Evolutionary conservation across 2,797 vertebrate species (phyloP).

Genomic region (Enteromius radiatus): DNA sequence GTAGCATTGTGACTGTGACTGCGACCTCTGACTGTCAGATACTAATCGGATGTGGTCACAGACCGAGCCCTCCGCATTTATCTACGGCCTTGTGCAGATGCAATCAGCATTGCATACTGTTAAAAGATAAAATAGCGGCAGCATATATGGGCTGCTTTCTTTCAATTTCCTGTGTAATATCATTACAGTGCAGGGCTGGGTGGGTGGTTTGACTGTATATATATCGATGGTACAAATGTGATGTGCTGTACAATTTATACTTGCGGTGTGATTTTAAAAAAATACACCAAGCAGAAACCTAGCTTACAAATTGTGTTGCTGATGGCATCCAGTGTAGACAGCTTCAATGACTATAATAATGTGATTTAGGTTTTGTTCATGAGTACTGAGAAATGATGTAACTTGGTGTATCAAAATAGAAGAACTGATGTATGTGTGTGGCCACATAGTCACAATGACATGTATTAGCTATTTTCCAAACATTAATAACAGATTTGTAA

Average conservation of each 20-base stretch:
- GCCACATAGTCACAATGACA: background rate
- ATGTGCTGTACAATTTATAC: background rate
- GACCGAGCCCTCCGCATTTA: background rate
- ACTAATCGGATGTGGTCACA: background rate
- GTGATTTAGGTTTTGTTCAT: background rate
- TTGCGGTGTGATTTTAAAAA: background rate
- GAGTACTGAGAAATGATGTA: background rate
- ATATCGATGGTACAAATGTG: background rate
- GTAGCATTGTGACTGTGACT: conserved; percentile 7
- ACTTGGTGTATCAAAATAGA: background rate
- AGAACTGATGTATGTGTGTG: background rate
- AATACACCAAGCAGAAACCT: background rate
- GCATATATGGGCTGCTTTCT: conserved; percentile 14
- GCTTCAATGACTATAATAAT: background rate
- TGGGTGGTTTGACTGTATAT: background rate
- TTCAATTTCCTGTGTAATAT: conserved; percentile 18
- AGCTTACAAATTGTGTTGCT: background rate
- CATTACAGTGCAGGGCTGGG: background rate
- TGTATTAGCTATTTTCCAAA: background rate
- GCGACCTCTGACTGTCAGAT: conserved; percentile 21
- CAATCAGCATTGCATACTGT: background rate
- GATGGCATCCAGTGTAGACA: background rate
- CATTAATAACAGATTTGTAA: background rate
- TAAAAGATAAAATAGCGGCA: conserved; percentile 14
- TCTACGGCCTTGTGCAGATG: background rate